Percentiles rank a stretch among this genome's conserved stretches.
Evolutionary conservation across 2,113 vertebrate species (phyloP).

Genomic region (Erpornis zantholeuca): DNA sequence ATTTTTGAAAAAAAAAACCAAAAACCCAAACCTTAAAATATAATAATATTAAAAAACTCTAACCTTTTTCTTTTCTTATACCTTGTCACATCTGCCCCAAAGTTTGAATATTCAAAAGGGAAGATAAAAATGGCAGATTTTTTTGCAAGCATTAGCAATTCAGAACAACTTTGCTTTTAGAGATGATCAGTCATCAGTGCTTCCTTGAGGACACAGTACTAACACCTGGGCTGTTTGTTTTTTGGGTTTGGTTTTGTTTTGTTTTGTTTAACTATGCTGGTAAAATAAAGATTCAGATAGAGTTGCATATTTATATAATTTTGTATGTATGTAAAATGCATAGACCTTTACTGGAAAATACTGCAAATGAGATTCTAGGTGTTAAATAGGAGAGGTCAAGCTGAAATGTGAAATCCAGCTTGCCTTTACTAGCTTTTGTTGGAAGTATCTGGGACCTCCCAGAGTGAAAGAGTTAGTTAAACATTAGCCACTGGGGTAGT

Average conservation of each 20-base stretch:
- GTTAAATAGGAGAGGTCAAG: background rate
- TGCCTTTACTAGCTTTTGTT: background rate
- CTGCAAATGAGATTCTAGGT: background rate
- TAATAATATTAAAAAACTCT: background rate
- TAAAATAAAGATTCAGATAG: background rate
- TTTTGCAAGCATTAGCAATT: background rate
- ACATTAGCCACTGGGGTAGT: conserved; percentile 6
- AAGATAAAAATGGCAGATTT: background rate
- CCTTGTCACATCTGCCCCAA: background rate
- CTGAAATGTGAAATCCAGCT: conserved; percentile 10
- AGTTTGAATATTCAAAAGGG: background rate
- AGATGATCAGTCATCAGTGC: background rate
- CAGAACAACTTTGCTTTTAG: background rate
- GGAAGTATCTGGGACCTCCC: background rate
- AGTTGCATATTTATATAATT: background rate
- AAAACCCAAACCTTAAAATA: background rate
- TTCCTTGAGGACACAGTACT: background rate
- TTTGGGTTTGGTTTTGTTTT: background rate
- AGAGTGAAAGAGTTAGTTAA: conserved; percentile 20
- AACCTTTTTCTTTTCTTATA: background rate
- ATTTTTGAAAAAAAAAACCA: background rate
- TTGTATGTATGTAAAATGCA: background rate
- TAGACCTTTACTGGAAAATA: background rate
- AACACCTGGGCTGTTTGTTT: background rate
- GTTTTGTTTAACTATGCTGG: background rate